Percentiles rank a stretch among this genome's conserved stretches.
These are phyloP conservation scores for Loripinus fragilis DNA, from an alignment of 2,888 invertebrate genomes.

Conservation along the genomic window DNA sequence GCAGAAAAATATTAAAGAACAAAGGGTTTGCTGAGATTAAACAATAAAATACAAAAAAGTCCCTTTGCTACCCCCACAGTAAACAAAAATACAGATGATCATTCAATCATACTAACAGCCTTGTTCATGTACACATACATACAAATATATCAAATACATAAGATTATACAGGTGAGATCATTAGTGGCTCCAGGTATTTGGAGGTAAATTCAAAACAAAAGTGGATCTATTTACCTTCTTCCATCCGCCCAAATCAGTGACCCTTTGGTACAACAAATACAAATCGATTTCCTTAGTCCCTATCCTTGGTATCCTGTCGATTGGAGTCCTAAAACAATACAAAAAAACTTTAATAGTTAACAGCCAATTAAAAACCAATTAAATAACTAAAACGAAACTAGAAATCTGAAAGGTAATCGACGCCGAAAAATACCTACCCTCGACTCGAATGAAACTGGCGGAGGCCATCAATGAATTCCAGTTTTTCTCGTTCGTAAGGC, in stretches of 20 bases:
- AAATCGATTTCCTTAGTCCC: constrained; percentile 96
- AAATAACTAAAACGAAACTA: constrained; percentile 31
- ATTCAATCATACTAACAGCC: not conserved
- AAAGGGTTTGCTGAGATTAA: no score
- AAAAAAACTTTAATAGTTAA: not conserved
- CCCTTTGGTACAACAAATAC: constrained; percentile 94
- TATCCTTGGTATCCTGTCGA: constrained; percentile 90
- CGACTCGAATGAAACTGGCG: constrained; percentile 95
- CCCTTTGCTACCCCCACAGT: constrained; percentile 9
- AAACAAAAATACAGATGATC: not conserved
- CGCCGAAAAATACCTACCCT: constrained; percentile 88
- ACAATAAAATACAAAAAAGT: not conserved
- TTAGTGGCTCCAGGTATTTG: not conserved
- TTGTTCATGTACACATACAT: not conserved
- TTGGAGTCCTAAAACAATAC: constrained; percentile 86
- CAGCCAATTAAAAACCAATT: constrained; percentile 17
- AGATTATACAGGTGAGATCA: constrained; percentile 9
- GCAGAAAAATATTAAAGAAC: no score
- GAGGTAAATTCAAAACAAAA: constrained; percentile 11
- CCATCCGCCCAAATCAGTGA: constrained; percentile 96
- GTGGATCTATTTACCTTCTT: constrained; percentile 89
- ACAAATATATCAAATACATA: constrained; percentile 3
- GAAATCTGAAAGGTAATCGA: constrained; percentile 7
- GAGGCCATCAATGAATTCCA: constrained; percentile 92
- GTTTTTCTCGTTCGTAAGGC: constrained; percentile 91